phyloP scores from a whole-genome alignment of 2,888 invertebrate genomes.

The Drosophila quinaria region DNA sequence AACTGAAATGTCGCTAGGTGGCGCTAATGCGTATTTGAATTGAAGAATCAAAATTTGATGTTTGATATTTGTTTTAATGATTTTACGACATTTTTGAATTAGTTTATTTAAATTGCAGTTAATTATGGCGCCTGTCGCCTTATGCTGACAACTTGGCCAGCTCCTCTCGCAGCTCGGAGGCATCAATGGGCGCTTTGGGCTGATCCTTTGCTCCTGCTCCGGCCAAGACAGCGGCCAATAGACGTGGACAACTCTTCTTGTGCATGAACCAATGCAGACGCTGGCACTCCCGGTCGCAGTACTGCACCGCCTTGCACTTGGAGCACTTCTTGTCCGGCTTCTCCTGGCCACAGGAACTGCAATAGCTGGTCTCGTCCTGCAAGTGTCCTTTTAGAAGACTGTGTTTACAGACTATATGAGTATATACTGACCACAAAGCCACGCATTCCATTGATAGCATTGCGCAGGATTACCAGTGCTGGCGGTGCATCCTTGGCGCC shows the following conservation, averaged over 20 bases:
- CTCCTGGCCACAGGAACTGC: conserved; percentile 95
- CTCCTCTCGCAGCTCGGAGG: conserved; percentile 74
- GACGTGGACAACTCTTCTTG: conserved; percentile 93
- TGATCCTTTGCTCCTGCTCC: conserved; percentile 39
- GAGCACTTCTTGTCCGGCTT: conserved; percentile 97
- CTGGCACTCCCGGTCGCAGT: conserved; percentile 98
- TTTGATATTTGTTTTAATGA: conserved; percentile 1
- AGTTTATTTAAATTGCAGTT: conserved; percentile 43
- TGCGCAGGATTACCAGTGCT: conserved; percentile 90
- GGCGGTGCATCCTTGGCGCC: conserved; percentile 90
- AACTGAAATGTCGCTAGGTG: background rate
- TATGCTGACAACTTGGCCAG: conserved; percentile 73
- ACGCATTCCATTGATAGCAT: conserved; percentile 95
- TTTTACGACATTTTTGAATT: conserved; percentile 11
- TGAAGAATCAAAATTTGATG: background rate
- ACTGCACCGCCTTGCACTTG: conserved; percentile 96
- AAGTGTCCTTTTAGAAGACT: background rate
- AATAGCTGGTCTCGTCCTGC: conserved; percentile 88
- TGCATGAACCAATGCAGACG: conserved; percentile 96
- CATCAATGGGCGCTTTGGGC: conserved; percentile 74
- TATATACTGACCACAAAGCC: conserved; percentile 88
- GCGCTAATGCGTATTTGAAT: conserved; percentile 3
- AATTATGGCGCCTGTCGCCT: conserved; percentile 1
- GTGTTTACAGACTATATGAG: background rate
- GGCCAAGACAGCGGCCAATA: conserved; percentile 86